Conservation (phyloP, 1,140 invertebrate genomes). For the Vanessa tameamea region DNA sequence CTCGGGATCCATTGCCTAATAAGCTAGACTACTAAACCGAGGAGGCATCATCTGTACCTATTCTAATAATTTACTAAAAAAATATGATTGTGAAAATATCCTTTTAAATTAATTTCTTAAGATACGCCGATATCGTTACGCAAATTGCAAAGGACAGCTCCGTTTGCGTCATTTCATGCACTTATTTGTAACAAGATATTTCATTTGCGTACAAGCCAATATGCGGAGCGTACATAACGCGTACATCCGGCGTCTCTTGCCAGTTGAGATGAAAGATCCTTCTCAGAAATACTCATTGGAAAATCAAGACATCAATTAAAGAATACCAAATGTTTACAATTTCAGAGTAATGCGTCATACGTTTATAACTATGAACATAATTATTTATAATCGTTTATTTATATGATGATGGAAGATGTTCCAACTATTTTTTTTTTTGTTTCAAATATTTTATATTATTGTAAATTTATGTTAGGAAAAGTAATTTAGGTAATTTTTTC, state of each 20-base stretch:
- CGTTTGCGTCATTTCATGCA: background rate
- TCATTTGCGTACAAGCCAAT: background rate
- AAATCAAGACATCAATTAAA: background rate
- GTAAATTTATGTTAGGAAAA: no score
- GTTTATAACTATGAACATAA: background rate
- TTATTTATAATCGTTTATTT: no score
- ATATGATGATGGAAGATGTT: no score
- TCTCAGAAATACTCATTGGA: background rate
- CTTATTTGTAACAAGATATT: constrained; percentile 10
- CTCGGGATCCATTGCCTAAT: no score
- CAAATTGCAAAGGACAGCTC: background rate
- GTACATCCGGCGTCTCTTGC: constrained; percentile 20
- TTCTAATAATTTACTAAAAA: no score
- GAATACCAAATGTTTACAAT: background rate
- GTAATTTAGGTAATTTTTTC: no score
- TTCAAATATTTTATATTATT: no score
- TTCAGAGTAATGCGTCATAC: background rate
- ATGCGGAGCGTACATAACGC: background rate
- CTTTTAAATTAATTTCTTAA: no score
- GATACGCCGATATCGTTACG: background rate
- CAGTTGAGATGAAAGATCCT: constrained; percentile 8
- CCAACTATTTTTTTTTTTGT: no score
- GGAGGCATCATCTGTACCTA: no score
- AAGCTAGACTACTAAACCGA: no score
- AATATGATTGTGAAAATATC: no score